Conservation (phyloP, 2,113 vertebrate species). For the Passer montanus region DNA sequence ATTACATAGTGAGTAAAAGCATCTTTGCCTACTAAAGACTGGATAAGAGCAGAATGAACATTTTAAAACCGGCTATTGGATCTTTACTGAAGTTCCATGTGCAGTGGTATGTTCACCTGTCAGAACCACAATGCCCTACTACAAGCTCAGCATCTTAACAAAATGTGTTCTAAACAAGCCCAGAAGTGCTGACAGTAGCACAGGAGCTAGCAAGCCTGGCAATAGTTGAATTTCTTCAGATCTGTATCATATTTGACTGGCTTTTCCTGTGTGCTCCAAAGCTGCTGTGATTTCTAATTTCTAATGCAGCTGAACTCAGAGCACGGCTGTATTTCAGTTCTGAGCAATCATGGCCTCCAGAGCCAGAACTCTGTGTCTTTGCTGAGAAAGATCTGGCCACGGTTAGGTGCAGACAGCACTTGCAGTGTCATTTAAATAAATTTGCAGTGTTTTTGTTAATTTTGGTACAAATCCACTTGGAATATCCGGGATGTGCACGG, state of each 20-base stretch:
- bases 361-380: background rate
- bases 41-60: background rate
- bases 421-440: background rate
- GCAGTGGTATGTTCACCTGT: background rate
- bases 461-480: background rate
- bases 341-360: background rate
- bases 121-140: background rate
- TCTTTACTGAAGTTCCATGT: background rate
- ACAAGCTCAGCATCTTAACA: background rate
- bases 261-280: background rate
- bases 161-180: background rate
- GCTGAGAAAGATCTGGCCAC: background rate
- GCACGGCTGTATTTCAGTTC: background rate
- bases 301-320: background rate
- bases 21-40: background rate
- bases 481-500: background rate
- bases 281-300: background rate
- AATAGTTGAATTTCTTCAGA: background rate
- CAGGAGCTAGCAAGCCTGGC: background rate
- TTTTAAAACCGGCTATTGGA: background rate
- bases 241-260: background rate
- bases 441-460: background rate
- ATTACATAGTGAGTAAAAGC: conserved; percentile 92
- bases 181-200: background rate
- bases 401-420: background rate